A percentile compares a stretch with the other conserved stretches of the same genome.
Conservation (phyloP, 2,113 vertebrate genomes). For the Syngnathus floridae region DNA sequence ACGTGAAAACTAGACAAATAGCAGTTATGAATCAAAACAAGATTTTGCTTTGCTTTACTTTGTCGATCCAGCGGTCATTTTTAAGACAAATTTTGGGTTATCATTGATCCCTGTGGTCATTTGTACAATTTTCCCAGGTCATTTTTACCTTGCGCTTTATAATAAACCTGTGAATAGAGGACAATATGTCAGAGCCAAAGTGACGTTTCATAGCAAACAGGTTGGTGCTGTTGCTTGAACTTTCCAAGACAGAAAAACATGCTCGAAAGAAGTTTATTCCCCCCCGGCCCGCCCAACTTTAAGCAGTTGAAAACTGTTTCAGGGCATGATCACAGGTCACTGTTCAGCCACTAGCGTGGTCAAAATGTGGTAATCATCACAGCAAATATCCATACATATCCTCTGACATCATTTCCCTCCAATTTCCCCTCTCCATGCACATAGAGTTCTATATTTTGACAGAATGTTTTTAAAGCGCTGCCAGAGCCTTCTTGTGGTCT, state of each 20-base stretch:
- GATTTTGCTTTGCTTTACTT: not conserved
- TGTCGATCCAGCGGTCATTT: not conserved
- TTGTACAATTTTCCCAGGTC: not conserved
- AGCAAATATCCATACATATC: slow-evolving; percentile 38
- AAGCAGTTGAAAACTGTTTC: not conserved
- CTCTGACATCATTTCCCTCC: slow-evolving; percentile 59
- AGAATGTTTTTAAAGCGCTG: slow-evolving; percentile 46
- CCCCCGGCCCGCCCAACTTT: not conserved
- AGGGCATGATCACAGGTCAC: slow-evolving; percentile 36
- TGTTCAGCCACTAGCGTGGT: slow-evolving; percentile 27
- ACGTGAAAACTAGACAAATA: not conserved
- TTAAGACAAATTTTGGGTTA: not conserved
- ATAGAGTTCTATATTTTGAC: slow-evolving; percentile 52
- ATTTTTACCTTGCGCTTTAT: not conserved
- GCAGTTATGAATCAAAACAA: not conserved
- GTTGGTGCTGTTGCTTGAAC: not conserved
- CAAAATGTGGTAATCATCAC: slow-evolving; percentile 61
- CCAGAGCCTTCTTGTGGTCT: slow-evolving; percentile 39
- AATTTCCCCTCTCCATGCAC: slow-evolving; percentile 38
- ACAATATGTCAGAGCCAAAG: not conserved
- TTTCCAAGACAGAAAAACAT: not conserved
- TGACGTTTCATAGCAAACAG: not conserved
- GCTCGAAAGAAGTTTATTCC: not conserved
- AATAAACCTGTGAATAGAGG: not conserved
- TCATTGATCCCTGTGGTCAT: not conserved